phyloP scores from a whole-genome alignment of 2,888 invertebrate genomes.

The Brachylomia viminalis region DNA sequence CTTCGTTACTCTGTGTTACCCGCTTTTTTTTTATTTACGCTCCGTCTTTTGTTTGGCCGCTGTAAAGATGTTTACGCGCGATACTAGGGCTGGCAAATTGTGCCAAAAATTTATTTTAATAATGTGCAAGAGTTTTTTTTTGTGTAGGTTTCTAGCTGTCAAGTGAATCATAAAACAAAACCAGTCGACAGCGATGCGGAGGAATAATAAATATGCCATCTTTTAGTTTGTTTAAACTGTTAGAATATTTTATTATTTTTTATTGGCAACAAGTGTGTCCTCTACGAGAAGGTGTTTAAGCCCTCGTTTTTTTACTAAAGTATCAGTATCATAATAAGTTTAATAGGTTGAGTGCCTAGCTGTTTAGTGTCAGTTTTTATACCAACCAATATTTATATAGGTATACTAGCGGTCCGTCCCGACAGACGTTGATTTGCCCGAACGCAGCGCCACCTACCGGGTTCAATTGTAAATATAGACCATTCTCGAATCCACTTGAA shows the following conservation, averaged over 20 bases:
- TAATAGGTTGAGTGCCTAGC: too few relatives aligned
- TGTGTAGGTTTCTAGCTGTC: background rate
- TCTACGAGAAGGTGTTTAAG: too few relatives aligned
- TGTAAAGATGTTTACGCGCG: conserved; percentile 66
- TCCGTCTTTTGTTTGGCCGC: conserved; percentile 61
- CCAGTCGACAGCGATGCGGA: background rate
- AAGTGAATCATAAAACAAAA: background rate
- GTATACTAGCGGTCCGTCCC: too few relatives aligned
- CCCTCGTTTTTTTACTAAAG: too few relatives aligned
- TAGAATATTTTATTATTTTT: background rate
- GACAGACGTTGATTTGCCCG: too few relatives aligned
- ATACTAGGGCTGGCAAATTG: conserved; percentile 53
- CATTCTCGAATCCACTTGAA: too few relatives aligned
- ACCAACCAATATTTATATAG: too few relatives aligned
- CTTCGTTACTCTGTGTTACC: conserved; percentile 57
- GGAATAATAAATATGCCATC: background rate
- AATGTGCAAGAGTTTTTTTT: background rate
- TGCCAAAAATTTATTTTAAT: background rate
- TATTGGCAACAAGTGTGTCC: too few relatives aligned
- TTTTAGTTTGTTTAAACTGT: background rate
- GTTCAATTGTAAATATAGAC: too few relatives aligned
- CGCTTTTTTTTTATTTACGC: conserved; percentile 61
- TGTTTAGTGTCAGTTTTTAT: too few relatives aligned
- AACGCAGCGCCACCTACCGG: too few relatives aligned
- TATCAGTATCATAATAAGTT: too few relatives aligned